These are phyloP conservation scores for Leptogaster cylindrica DNA, from an alignment of 2,888 invertebrate species.

Conservation along the genomic window DNA sequence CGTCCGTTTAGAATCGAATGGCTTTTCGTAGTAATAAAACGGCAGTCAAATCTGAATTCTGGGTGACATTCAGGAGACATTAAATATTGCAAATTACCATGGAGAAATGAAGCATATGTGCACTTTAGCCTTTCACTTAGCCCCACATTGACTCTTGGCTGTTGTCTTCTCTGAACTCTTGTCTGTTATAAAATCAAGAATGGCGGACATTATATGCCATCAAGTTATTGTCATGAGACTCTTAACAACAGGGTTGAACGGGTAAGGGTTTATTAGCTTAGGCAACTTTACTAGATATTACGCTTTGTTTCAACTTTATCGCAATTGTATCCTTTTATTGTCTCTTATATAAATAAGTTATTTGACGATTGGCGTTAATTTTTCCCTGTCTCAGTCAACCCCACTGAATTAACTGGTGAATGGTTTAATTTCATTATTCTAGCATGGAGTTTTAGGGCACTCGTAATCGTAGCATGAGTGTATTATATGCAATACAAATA, in stretches of 20 bases:
- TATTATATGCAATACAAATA: too few relatives aligned
- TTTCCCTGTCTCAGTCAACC: too few relatives aligned
- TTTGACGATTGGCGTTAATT: too few relatives aligned
- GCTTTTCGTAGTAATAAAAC: slow-evolving; percentile 37
- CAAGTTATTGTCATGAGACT: slow-evolving; percentile 5
- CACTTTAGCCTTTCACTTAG: slow-evolving; percentile 5
- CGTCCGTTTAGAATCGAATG: slow-evolving; percentile 40
- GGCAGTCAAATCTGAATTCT: slow-evolving; percentile 40
- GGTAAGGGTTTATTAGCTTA: background rate
- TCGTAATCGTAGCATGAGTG: too few relatives aligned
- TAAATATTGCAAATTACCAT: slow-evolving; percentile 42
- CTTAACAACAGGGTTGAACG: background rate
- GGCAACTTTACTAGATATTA: background rate
- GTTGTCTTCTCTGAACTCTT: background rate
- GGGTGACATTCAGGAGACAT: slow-evolving; percentile 41
- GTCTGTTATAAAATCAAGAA: background rate
- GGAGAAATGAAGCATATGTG: slow-evolving; percentile 40
- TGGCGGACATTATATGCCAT: background rate
- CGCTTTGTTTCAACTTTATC: slow-evolving; percentile 5
- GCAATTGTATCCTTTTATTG: slow-evolving; percentile 12
- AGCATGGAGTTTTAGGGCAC: too few relatives aligned
- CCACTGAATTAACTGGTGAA: too few relatives aligned
- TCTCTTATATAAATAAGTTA: too few relatives aligned
- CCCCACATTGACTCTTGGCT: background rate
- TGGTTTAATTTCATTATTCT: too few relatives aligned